Percentiles rank a stretch among this genome's conserved stretches.
Conservation (phyloP, 2,888 invertebrate species). For the Agapostemon virescens region DNA sequence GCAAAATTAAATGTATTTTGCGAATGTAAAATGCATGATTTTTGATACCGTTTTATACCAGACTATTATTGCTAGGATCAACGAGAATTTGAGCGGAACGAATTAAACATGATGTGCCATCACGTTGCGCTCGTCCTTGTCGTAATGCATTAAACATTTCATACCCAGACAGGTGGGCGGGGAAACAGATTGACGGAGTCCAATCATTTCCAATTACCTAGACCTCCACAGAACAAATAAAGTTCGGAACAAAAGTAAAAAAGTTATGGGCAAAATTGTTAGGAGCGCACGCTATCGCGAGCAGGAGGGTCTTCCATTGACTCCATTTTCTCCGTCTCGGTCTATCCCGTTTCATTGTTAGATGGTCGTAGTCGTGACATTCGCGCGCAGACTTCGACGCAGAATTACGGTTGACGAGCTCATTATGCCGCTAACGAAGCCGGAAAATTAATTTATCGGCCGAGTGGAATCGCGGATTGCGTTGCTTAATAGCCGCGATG, state of each 20-base stretch:
- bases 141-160: no score
- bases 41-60: no score
- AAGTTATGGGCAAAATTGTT: neutral
- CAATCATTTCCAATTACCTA: no score
- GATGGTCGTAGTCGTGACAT: conserved; percentile 19
- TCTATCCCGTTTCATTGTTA: conserved; percentile 12
- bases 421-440: conserved; percentile 65
- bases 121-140: no score
- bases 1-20: no score
- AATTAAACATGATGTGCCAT: no score
- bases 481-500: conserved; percentile 62
- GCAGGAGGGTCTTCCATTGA: neutral
- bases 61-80: no score
- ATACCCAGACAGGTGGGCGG: no score
- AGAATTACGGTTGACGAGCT: conserved; percentile 57
- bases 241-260: neutral
- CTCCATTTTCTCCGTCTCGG: neutral
- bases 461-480: conserved; percentile 62
- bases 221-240: no score
- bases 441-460: conserved; percentile 68
- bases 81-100: no score
- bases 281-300: neutral
- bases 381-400: conserved; percentile 4
- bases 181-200: no score
- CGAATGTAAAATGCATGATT: no score